Evolutionary conservation across 1,140 invertebrate species (phyloP).

Genomic region (Limonius californicus): DNA sequence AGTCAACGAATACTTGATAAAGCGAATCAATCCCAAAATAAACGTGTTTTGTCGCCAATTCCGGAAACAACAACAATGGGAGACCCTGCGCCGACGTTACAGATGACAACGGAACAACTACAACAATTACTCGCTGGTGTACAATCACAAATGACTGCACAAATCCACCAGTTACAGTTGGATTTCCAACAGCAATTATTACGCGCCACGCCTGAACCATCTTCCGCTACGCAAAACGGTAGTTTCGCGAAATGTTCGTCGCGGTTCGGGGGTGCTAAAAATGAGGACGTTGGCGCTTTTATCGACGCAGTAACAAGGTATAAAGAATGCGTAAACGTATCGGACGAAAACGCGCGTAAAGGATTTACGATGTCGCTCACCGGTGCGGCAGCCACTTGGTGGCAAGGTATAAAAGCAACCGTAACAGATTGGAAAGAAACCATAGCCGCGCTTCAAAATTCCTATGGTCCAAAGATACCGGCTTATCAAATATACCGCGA

Average conservation of each 20-base stretch:
- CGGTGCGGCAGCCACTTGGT: conserved; percentile 3
- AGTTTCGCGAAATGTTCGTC: background rate
- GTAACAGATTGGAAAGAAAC: background rate
- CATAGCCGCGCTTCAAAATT: background rate
- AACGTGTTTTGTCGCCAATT: too few relatives aligned
- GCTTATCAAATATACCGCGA: conserved; percentile 1
- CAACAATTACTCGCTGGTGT: too few relatives aligned
- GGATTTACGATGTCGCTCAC: conserved; percentile 9
- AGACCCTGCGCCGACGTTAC: too few relatives aligned
- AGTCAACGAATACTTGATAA: too few relatives aligned
- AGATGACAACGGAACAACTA: too few relatives aligned
- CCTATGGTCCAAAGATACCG: background rate
- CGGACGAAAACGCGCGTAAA: conserved; percentile 8
- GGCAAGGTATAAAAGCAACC: conserved; percentile 7
- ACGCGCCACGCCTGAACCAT: background rate
- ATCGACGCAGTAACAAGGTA: background rate
- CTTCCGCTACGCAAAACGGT: background rate
- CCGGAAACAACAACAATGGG: too few relatives aligned
- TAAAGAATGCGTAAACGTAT: conserved; percentile 13
- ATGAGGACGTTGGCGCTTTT: background rate
- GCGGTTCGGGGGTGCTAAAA: background rate
- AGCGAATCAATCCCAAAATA: too few relatives aligned
- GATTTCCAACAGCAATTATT: background rate
- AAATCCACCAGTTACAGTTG: too few relatives aligned
- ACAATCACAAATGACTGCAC: too few relatives aligned